Percentiles rank a stretch among this genome's conserved stretches.
Evolutionary conservation across 1,140 invertebrate genomes (phyloP).

Genomic region (Drosophila punjabiensis): DNA sequence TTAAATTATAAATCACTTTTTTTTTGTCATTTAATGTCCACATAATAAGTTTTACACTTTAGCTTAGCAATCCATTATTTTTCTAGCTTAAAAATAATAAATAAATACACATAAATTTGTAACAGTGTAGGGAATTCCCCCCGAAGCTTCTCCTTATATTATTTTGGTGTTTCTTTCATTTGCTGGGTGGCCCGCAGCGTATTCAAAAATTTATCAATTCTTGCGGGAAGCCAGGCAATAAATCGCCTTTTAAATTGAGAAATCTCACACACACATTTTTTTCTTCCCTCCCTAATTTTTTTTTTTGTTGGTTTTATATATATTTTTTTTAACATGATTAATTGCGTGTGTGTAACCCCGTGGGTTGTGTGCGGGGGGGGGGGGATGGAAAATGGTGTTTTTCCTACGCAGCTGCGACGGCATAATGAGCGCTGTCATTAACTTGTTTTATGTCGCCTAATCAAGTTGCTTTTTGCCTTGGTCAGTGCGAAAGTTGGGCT

Average conservation of each 20-base stretch:
- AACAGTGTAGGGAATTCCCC: neutral
- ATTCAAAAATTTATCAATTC: slow-evolving; percentile 57
- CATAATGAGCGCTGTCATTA: slow-evolving; percentile 76
- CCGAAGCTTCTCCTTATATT: slow-evolving; percentile 1
- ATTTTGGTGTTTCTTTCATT: slow-evolving; percentile 23
- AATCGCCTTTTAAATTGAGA: slow-evolving; percentile 40
- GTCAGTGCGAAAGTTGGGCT: slow-evolving; percentile 6
- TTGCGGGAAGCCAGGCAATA: slow-evolving; percentile 35
- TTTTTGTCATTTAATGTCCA: no score
- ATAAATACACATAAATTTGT: neutral
- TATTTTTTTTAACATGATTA: slow-evolving; percentile 38
- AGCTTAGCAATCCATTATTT: no score
- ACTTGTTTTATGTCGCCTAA: slow-evolving; percentile 79
- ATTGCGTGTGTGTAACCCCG: slow-evolving; percentile 38
- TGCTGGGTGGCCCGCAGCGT: slow-evolving; percentile 26
- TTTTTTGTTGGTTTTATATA: neutral
- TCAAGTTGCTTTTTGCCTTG: slow-evolving; percentile 55
- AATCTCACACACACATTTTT: slow-evolving; percentile 21
- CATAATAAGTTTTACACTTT: neutral
- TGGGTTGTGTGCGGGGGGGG: neutral
- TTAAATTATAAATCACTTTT: no score
- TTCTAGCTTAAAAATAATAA: no score
- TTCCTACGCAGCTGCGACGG: slow-evolving; percentile 21
- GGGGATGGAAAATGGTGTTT: neutral
- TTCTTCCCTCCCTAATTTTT: neutral